phyloP scores from a whole-genome alignment of 2,888 invertebrate genomes.

The Lepidocyrtoides sp. region DNA sequence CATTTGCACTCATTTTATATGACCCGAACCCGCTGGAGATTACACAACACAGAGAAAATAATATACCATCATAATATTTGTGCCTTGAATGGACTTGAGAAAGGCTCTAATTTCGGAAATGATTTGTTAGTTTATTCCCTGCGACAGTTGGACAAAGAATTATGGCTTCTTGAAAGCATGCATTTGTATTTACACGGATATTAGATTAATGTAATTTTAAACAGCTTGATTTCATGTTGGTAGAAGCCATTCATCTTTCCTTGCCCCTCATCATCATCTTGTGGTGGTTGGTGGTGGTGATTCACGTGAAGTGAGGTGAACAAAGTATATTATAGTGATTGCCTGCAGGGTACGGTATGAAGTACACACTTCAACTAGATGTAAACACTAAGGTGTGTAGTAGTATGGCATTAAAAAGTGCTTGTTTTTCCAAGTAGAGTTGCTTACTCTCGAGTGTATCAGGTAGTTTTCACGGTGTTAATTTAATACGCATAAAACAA shows the following conservation, averaged over 20 bases:
- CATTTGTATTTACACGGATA: neutral
- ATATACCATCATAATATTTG: neutral
- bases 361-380: no score
- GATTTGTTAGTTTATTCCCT: slow-evolving; percentile 85
- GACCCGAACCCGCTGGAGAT: slow-evolving; percentile 57
- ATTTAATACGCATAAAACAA: slow-evolving; percentile 20
- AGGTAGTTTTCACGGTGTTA: slow-evolving; percentile 36
- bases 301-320: neutral
- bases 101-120: slow-evolving; percentile 78
- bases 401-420: neutral
- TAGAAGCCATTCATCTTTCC: slow-evolving; percentile 19
- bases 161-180: slow-evolving; percentile 83
- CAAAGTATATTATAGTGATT: no score
- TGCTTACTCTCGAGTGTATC: neutral
- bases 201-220: slow-evolving; percentile 73
- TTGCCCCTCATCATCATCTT: neutral
- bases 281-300: no score
- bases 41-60: neutral
- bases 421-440: neutral
- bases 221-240: slow-evolving; percentile 73
- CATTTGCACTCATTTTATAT: slow-evolving; percentile 19
- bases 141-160: slow-evolving; percentile 83
- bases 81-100: slow-evolving; percentile 11
- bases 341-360: slow-evolving; percentile 35
- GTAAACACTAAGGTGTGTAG: neutral